Evolutionary conservation across 1,140 invertebrate species (phyloP), one percentile per base, ranked within the genome.

Genomic region (Lordiphosa collinella): DNA sequence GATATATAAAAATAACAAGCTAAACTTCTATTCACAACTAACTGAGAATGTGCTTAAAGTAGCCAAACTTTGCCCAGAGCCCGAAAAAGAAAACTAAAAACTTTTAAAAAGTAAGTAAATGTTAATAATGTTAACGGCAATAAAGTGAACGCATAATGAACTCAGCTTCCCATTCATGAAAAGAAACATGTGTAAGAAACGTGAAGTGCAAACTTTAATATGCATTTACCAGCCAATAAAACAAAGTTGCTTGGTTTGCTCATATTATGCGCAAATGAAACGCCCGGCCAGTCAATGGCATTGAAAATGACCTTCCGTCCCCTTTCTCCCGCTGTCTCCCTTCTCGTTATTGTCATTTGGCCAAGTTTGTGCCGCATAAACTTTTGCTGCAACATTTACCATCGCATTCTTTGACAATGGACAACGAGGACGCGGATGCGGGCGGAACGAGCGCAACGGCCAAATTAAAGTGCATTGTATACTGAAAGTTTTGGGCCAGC

Each of bases 401-500:
- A 58, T 65, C 40, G 64, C 57, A 78, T 84, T 84, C 78, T 78
- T 84, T 84, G 31, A 22, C 44, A 49, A 12, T 43, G 13, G 9
- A 13, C 44, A 12, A 12, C 16, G 22, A 9, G 43, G 12, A 25
- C 10, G 8, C 16, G 31, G 8, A 32, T 29, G 29, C 14, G 16
- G 37, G 7, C 12, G 4, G 38, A 9, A 4, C 3, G 9, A 8
- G 25, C n/a, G 16, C 16, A 12, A 6, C 37, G 32, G 37, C 38
- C 47, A 84, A 78, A 84, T 84, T 84, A 78, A 84, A 84, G 78
- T 84, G 78, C 78, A 84, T 84, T 84, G 79, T 84, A 68, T 72
- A 68, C 72, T 59, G 61, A 84, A 84, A 84, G 72, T 84, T 84
- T 79, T 73, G 58, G 55, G 58, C 73, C 72, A 63, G 61, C 78